A percentile compares a stretch with the other conserved stretches of the same genome.
These are phyloP conservation scores for Atractosteus spatula DNA, from an alignment of 2,113 vertebrate species.

Conservation along the genomic window DNA sequence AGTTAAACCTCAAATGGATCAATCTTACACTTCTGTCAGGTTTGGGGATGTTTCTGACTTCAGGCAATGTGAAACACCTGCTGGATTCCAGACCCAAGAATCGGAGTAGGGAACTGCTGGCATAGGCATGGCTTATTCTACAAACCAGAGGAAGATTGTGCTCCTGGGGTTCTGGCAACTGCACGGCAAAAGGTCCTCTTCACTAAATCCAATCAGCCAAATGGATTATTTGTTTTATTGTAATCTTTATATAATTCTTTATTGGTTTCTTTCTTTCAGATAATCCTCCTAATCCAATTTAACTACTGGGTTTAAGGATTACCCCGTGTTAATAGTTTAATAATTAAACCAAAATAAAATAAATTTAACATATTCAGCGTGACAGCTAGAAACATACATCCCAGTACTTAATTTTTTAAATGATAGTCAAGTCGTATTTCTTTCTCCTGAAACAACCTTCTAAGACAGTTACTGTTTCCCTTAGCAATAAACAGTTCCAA, in stretches of 20 bases:
- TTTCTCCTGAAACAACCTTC: slow-evolving; percentile 12
- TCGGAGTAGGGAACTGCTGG: no score
- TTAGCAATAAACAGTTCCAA: no score
- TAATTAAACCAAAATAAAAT: slow-evolving; percentile 1
- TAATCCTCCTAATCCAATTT: slow-evolving; percentile 60
- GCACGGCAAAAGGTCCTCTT: slow-evolving; percentile 31
- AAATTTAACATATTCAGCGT: not conserved
- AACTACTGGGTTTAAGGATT: slow-evolving; percentile 52
- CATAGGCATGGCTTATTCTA: no score
- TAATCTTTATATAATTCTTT: slow-evolving; percentile 64
- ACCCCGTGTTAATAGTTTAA: slow-evolving; percentile 34
- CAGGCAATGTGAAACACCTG: no score
- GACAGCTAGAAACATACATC: not conserved
- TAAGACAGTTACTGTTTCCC: not conserved
- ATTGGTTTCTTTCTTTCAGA: slow-evolving; percentile 47
- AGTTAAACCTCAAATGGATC: no score
- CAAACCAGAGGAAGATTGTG: slow-evolving; percentile 30
- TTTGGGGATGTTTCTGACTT: no score
- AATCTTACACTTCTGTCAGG: no score
- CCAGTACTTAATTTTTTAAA: not conserved
- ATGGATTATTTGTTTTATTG: slow-evolving; percentile 60
- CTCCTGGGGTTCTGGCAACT: slow-evolving; percentile 27
- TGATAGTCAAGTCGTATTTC: not conserved
- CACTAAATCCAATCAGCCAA: slow-evolving; percentile 60
- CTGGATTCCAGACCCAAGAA: no score